Evolutionary conservation across 2,888 invertebrate species (phyloP).

Genomic region (Lasioglossum figueresi): DNA sequence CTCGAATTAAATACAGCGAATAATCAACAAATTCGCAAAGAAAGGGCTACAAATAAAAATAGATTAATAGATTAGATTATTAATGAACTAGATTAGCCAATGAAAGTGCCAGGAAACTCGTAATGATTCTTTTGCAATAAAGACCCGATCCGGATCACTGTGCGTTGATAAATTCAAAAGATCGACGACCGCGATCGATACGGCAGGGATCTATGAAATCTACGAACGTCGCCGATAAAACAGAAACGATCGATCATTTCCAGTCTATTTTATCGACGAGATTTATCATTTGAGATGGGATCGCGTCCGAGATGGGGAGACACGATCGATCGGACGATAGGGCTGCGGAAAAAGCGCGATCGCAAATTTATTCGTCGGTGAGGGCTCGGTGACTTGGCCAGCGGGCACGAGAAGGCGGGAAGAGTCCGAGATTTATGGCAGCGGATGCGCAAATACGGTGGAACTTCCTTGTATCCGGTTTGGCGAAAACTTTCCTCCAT

Average conservation of each 20-base stretch:
- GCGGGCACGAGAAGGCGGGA: constrained; percentile 73
- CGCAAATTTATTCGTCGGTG: constrained; percentile 69
- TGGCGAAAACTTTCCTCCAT: constrained; percentile 81
- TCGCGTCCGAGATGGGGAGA: constrained; percentile 3
- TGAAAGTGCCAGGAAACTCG: too few relatives aligned
- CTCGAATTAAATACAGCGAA: too few relatives aligned
- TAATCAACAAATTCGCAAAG: too few relatives aligned
- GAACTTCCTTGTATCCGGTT: constrained; percentile 82
- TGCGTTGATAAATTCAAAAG: neutral
- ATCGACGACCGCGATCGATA: neutral
- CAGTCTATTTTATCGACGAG: neutral
- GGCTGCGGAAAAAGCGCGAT: constrained; percentile 55
- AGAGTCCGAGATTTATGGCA: constrained; percentile 79
- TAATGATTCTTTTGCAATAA: too few relatives aligned
- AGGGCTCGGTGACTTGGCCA: constrained; percentile 75
- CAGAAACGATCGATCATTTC: neutral
- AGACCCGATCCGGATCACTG: neutral
- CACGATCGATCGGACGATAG: constrained; percentile 32
- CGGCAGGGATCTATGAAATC: neutral
- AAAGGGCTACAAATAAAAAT: too few relatives aligned
- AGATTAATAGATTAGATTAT: too few relatives aligned
- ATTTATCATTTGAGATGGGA: neutral
- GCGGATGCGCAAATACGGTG: constrained; percentile 84
- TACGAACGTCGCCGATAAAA: constrained; percentile 23
- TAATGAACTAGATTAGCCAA: too few relatives aligned